Evolutionary conservation across 2,888 invertebrate species (phyloP), one percentile per base, ranked within the genome.

Genomic region (Allygus modestus): DNA sequence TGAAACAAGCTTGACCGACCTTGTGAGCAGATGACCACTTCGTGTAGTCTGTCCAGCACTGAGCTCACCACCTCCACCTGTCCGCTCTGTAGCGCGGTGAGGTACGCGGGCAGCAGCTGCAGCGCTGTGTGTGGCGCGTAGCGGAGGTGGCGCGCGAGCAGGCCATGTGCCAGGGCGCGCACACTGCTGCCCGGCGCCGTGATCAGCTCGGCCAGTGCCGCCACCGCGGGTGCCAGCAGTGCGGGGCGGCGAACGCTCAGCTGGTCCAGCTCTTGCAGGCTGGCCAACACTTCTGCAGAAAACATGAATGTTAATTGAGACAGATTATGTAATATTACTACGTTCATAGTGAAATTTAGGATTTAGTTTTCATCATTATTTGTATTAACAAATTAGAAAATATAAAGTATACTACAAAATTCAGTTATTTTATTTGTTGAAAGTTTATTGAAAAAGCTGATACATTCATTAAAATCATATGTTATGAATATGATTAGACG

Each of bases 21-120:
- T 91, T 96, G 97, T 92, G 96, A 93, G 86, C 97, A 94, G 15
- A 96, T 92, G 82, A 96, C 93, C 86, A 98, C 94, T 88, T 97
- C 97, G 0, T 97, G 95, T 77, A 98, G 91, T 89, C 94, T 94
- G 87, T 97, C 97, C 71, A 98, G 92, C 37, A 96, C 95, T 0
- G 95, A 94, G 87, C 93, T 93, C 0, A 96, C 94, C 54, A 98
- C 93, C 86, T 97, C 96, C 0, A 96, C 94, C 89, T 96, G 94
- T 65, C 93, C 92, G 86, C 95, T 95, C 87, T 97, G 95, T 84
- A 98, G 91, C 89, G 97, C 97, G 88, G 96, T 94, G 84, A 97
- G 92, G 88, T 96, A 95, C 0, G 95, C 94, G 65, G 95, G 94
- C 0, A 97, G 90, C 85, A 93, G 93, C 0, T 92, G 91, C 77